Base-by-base conservation (phyloP, 2,797 vertebrate genomes). In the Cuniculus paca region DNA sequence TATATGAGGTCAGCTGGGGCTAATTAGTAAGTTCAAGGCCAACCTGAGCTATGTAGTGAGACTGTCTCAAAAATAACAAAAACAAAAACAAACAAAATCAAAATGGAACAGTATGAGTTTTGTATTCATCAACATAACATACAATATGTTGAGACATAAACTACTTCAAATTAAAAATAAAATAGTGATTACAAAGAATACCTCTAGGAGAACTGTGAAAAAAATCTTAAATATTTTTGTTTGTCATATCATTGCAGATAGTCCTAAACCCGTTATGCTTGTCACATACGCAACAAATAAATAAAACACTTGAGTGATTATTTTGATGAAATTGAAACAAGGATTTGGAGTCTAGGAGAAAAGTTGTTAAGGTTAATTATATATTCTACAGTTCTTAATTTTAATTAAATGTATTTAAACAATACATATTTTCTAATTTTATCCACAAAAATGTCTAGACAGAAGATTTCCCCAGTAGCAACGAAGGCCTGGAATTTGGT, bases 21-120 rank as follows among this genome's bases (percentile, higher is more conserved):
- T 50, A 50, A 8, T 10, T 50, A 50, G 50, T 50, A 12, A 50
- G 50, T 50, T 50, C 50, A 52, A 52, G 52, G 52, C 52, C 52
- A 52, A 14, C 14, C 52, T 52, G 52, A 52, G 4, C 52, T 16
- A 52, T 52, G 52, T 16, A 52, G 52, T 16, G 12, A 52, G 52
- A 14, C 52, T 52, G 52, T 52, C 54, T 54, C 54, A 54, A 54
- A 54, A 54, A 54, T n/a, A 54, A 54, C 54, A 54, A 54, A 54
- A 20, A 17, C 54, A 54, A 54, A 54, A 54, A 17, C n/a, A 85
- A 60, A 88, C n/a, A 85, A 60, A 88, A 90, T 4, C 7, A 91
- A 82, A 90, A 52, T 52, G 31, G 70, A 95, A 79, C 31, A 91
- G 52, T 48, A 63, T 84, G 42, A 83, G 77, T 81, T 36, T 68